Conservation (phyloP, 2,113 vertebrate genomes). For the Gallinago media region DNA sequence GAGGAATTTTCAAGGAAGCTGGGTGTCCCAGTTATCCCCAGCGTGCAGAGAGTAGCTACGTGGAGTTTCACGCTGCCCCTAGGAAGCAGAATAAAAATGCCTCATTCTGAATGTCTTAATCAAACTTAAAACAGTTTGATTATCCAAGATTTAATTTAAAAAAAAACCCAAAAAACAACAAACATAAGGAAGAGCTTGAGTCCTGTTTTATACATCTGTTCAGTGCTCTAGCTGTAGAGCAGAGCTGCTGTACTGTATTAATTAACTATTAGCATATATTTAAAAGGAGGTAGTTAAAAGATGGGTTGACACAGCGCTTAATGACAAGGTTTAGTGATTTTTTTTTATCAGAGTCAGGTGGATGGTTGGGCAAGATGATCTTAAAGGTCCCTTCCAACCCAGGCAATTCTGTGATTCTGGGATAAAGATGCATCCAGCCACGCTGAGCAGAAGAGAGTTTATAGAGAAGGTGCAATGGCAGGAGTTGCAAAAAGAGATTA, state of each 20-base stretch:
- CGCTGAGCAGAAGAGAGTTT: neutral
- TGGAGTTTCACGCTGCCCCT: rapidly evolving
- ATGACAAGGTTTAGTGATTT: too few species aligned
- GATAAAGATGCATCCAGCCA: neutral
- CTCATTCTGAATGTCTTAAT: neutral
- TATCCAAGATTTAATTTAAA: neutral
- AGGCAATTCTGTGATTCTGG: too few species aligned
- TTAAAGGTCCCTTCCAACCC: too few species aligned
- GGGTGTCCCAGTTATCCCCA: neutral
- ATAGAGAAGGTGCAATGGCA: neutral
- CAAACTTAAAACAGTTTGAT: too few species aligned
- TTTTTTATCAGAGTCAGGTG: too few species aligned
- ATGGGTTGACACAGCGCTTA: too few species aligned
- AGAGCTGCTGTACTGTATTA: too few species aligned
- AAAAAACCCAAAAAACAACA: too few species aligned
- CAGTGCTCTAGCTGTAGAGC: too few species aligned
- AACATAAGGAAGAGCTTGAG: too few species aligned
- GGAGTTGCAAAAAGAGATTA: neutral
- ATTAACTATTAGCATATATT: neutral
- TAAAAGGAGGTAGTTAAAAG: too few species aligned
- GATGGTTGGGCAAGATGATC: too few species aligned
- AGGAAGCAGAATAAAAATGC: neutral
- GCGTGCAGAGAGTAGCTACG: rapidly evolving
- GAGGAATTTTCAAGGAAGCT: neutral
- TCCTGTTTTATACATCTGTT: neutral